These are phyloP conservation scores for Julus scandinavius DNA, from an alignment of 2,888 invertebrate species.

Conservation along the genomic window DNA sequence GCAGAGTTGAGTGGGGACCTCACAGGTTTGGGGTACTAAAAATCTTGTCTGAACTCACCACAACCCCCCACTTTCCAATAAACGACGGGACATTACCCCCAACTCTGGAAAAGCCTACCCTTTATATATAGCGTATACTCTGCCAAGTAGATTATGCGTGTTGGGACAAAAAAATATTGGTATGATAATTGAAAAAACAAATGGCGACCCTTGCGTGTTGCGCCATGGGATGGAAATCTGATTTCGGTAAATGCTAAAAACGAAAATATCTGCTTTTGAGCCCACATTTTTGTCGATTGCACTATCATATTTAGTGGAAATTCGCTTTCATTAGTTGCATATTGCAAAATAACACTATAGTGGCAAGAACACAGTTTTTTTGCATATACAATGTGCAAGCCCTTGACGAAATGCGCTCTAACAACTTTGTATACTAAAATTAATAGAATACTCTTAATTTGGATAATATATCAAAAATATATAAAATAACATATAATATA, in stretches of 20 bases:
- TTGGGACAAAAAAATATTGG: not conserved
- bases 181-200: not conserved
- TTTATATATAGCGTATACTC: not conserved
- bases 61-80: not conserved
- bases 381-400: no score
- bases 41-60: not conserved
- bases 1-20: not conserved
- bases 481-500: no score
- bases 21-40: constrained; percentile 1
- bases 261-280: not conserved
- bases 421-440: no score
- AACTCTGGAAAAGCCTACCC: not conserved
- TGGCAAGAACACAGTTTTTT: no score
- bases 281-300: not conserved
- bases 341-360: no score
- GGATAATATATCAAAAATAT: no score
- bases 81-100: constrained; percentile 1
- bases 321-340: not conserved
- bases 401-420: no score
- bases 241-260: not conserved
- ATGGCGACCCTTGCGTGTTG: not conserved
- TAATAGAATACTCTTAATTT: no score
- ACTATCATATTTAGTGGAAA: not conserved
- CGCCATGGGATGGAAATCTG: not conserved
- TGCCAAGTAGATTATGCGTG: not conserved